These are phyloP conservation scores for Pogonognathellus flavescens DNA, from an alignment of 1,140 invertebrate genomes.

Conservation along the genomic window DNA sequence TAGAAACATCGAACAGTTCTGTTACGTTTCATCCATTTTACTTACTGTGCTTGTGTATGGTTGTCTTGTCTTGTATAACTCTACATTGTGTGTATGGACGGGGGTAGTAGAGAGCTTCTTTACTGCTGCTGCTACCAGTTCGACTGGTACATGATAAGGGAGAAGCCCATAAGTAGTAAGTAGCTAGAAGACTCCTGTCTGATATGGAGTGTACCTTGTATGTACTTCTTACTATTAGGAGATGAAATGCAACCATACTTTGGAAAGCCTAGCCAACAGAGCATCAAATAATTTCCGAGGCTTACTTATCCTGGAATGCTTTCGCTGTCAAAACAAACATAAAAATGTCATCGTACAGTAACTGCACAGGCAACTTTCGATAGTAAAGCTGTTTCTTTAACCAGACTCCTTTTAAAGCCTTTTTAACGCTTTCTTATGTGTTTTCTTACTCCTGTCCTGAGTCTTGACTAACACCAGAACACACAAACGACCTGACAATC, in stretches of 20 bases:
- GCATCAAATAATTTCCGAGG: slow-evolving; percentile 42
- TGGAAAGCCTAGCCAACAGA: not conserved
- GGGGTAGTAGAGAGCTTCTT: no score
- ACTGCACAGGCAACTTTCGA: slow-evolving; percentile 5
- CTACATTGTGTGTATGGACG: not conserved
- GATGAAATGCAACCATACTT: not conserved
- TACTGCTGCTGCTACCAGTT: no score
- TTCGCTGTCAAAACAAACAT: slow-evolving; percentile 48
- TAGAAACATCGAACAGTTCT: no score
- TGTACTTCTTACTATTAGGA: not conserved
- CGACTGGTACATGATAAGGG: no score
- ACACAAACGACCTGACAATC: not conserved
- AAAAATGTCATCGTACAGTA: slow-evolving; percentile 41
- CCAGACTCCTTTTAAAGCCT: slow-evolving; percentile 35
- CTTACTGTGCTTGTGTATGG: slow-evolving; percentile 20
- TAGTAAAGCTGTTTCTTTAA: slow-evolving; percentile 26
- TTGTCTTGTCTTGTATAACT: slow-evolving; percentile 2
- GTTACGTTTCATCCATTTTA: slow-evolving; percentile 37
- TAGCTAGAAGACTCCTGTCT: no score
- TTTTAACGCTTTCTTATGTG: slow-evolving; percentile 20
- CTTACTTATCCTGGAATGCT: slow-evolving; percentile 40
- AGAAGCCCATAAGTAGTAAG: no score
- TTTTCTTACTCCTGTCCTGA: not conserved
- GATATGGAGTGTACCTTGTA: not conserved
- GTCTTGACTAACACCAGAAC: slow-evolving; percentile 17